Base-by-base conservation (phyloP, 2,888 invertebrate species). In the Himalopsyche japonica region DNA sequence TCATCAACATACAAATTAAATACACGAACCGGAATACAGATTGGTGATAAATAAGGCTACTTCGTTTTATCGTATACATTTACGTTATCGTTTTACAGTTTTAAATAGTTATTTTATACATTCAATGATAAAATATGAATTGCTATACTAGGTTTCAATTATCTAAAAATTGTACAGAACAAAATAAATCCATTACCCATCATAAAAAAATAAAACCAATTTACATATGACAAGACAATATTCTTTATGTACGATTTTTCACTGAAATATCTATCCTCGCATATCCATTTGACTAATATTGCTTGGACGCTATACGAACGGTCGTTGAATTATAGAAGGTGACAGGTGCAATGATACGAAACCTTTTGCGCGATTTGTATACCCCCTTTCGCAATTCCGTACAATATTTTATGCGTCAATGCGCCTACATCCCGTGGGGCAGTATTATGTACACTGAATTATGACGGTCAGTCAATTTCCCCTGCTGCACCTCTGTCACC, bases 361-460 rank as follows among this genome's bases (percentile, higher is more conserved):
- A 85, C 84, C 83, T 86, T 86, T 85, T 82, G 81, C 83, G 81
- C 86, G 86, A 87, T 87, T 87, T 86, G 85, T 82, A 32, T 20
- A 79, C 79, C 83, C 83, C 84, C 85, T 82, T 86, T 84, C 76
- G 82, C 86, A 84, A 86, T 83, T 83, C 85, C 82, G 84, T 88
- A 89, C 89, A 91, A 92, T 92, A 92, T 92, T 92, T 92, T 91
- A 92, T 91, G 92, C 92, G 89, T 90, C 92, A 90, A 88, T 91
- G 92, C 88, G 86, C 90, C 90, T 89, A 90, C 86, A 88, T 89
- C 90, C 88, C 88, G 88, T 88, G 88, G 89, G 88, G 86, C 89
- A 89, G 77, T 82, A 76, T 86, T 86, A 82, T 85, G 86, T 83
- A 86, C 86, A 87, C 86, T 86, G 87, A 91, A 92, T 92, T 92